Percentiles rank a stretch among this genome's conserved stretches.
Conservation (phyloP, 53 echinoderm and acorn worm species). For the Actinopyga echinites region DNA sequence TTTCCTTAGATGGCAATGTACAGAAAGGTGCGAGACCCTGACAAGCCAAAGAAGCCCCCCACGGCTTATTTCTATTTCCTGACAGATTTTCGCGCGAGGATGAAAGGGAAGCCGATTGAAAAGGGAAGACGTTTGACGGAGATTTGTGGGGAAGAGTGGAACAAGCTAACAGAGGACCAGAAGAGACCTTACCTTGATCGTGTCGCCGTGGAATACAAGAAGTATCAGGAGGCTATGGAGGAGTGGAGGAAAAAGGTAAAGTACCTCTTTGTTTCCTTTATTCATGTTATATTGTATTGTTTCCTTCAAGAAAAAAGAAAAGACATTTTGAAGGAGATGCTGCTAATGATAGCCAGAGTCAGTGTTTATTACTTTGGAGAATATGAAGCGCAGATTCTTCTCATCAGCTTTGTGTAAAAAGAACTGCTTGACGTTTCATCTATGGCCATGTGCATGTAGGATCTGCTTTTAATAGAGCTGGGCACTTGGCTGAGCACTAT, state of each 20-base stretch:
- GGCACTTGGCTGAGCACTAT: too few species aligned
- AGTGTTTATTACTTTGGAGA: too few species aligned
- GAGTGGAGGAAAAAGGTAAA: conserved; percentile 89
- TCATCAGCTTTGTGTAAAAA: too few species aligned
- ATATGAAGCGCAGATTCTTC: too few species aligned
- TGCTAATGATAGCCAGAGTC: too few species aligned
- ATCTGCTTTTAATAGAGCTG: too few species aligned
- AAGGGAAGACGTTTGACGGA: conserved; percentile 89
- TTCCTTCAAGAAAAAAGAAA: too few species aligned
- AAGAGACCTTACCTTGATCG: conserved; percentile 94
- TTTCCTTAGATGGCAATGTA: conserved; percentile 79
- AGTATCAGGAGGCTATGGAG: conserved; percentile 87
- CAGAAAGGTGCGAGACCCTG: conserved; percentile 95
- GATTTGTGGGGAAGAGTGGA: conserved; percentile 97
- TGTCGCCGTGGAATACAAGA: conserved; percentile 91
- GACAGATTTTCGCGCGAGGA: conserved; percentile 90
- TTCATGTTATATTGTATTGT: too few species aligned
- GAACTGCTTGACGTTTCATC: too few species aligned
- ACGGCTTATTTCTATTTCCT: conserved; percentile 98
- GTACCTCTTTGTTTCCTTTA: too few species aligned
- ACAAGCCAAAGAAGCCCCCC: conserved; percentile 98
- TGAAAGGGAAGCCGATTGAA: conserved; percentile 94
- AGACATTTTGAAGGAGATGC: too few species aligned
- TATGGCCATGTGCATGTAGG: too few species aligned
- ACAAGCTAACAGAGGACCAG: conserved; percentile 95